These are phyloP conservation scores for Ailurus styani DNA, from an alignment of 2,113 vertebrate genomes.

Conservation along the genomic window DNA sequence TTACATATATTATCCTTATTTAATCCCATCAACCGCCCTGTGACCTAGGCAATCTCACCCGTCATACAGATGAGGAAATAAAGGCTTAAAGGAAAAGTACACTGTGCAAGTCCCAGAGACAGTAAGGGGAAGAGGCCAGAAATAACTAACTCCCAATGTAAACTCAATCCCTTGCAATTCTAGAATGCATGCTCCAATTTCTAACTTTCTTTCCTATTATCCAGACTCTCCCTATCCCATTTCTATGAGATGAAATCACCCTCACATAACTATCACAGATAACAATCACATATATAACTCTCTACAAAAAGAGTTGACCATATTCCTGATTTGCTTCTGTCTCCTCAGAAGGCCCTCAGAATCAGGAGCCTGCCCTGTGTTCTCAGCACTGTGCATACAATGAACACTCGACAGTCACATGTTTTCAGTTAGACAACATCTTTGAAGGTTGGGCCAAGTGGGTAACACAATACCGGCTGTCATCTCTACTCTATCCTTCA, in stretches of 20 bases:
- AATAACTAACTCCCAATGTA: background rate
- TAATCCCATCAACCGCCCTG: background rate
- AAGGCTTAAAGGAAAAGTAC: background rate
- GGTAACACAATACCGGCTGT: background rate
- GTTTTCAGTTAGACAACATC: background rate
- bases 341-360: background rate
- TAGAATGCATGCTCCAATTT: background rate
- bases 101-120: background rate
- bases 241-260: background rate
- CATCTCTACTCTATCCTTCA: background rate
- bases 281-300: background rate
- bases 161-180: background rate
- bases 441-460: background rate
- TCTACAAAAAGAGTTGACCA: background rate
- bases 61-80: background rate
- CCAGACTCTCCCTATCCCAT: background rate
- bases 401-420: background rate
- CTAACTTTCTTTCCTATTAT: background rate
- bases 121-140: background rate
- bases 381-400: background rate
- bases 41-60: background rate
- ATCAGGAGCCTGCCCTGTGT: background rate
- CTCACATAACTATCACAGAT: background rate
- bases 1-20: background rate
- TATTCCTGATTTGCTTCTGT: background rate